phyloP scores from a whole-genome alignment of 2,113 vertebrate species.

The Nycticebus coucang region DNA sequence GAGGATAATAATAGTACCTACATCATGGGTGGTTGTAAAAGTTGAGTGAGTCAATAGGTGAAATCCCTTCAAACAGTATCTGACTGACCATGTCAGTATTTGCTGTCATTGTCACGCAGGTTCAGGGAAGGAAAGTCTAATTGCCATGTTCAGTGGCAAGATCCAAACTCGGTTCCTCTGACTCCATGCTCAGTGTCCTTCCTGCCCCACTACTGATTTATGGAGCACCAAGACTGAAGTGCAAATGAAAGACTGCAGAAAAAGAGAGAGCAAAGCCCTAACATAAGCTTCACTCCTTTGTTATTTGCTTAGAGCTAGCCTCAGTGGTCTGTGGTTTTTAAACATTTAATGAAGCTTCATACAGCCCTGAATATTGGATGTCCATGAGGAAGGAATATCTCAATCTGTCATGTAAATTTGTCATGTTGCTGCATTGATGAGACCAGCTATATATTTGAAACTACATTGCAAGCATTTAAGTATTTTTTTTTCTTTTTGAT shows the following conservation, averaged over 20 bases:
- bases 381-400: neutral
- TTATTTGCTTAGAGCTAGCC: neutral
- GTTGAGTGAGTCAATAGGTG: neutral
- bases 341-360: constrained; percentile 13
- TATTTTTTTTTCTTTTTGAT: neutral
- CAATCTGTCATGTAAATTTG: neutral
- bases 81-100: neutral
- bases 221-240: neutral
- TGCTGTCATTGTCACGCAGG: neutral
- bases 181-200: neutral
- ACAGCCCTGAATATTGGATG: neutral
- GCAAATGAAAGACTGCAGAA: neutral
- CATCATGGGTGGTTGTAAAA: neutral
- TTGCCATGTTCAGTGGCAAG: neutral
- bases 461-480: neutral
- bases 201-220: neutral
- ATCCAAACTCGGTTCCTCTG: neutral
- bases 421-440: neutral
- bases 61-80: neutral
- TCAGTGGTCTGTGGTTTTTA: neutral
- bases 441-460: constrained; percentile 3
- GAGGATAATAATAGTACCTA: neutral
- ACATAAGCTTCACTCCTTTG: neutral
- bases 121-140: neutral
- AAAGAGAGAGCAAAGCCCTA: neutral